Conservation (phyloP, 2,888 invertebrate genomes). For the Nymphalis urticae region DNA sequence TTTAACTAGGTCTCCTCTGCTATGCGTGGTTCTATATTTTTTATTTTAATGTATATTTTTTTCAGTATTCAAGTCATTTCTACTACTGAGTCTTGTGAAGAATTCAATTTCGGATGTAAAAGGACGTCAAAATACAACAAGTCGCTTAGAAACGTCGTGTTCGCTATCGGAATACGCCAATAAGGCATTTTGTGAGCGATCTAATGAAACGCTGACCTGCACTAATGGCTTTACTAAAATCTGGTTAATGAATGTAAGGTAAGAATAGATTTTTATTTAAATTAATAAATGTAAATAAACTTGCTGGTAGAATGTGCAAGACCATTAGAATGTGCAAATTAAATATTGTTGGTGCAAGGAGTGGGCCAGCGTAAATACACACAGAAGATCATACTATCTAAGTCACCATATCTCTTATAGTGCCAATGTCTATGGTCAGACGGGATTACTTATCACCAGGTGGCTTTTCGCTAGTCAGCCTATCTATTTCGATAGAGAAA, state of each 20-base stretch:
- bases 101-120: constrained; percentile 54
- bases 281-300: not conserved
- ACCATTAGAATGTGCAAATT: too few relatives aligned
- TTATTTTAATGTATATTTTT: constrained; percentile 30
- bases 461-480: too few relatives aligned
- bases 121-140: constrained; percentile 48
- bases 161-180: constrained; percentile 51
- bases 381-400: too few relatives aligned
- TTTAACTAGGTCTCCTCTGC: too few relatives aligned
- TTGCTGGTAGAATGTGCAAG: too few relatives aligned
- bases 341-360: too few relatives aligned
- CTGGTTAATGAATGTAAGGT: constrained; percentile 61
- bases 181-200: constrained; percentile 51
- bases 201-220: constrained; percentile 52
- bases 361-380: too few relatives aligned
- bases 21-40: not conserved
- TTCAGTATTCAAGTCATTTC: constrained; percentile 39
- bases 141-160: constrained; percentile 47
- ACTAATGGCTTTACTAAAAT: constrained; percentile 53
- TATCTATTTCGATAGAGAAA: too few relatives aligned
- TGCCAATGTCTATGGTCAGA: too few relatives aligned
- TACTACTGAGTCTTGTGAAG: constrained; percentile 49
- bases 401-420: too few relatives aligned
- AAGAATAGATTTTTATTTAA: constrained; percentile 36
- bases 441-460: too few relatives aligned